Conservation (phyloP, 2,797 vertebrate species). For the Sylvia borin region DNA sequence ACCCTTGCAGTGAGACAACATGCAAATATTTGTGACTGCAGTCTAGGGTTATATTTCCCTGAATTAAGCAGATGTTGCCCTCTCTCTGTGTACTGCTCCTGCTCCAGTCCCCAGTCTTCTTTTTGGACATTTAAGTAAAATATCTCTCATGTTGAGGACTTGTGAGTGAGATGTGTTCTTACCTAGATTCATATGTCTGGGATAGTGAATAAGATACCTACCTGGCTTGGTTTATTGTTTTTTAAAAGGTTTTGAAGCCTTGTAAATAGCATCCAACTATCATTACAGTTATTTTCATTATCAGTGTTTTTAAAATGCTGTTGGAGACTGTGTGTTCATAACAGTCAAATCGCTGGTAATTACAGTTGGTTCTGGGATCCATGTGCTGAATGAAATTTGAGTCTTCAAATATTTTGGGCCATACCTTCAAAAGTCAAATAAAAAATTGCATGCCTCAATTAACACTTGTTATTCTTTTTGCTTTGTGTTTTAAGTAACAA, state of each 20-base stretch:
- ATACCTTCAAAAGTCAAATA: neutral
- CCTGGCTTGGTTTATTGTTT: neutral
- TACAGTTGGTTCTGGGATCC: neutral
- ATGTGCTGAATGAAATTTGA: neutral
- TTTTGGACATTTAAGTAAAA: neutral
- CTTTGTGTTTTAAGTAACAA: slow-evolving; percentile 88
- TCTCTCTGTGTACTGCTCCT: neutral
- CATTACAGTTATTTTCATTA: neutral
- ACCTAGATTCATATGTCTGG: neutral
- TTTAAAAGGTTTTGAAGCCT: neutral
- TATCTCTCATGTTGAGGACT: neutral
- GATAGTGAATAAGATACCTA: neutral
- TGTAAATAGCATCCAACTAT: neutral
- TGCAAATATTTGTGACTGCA: neutral
- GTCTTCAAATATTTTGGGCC: neutral
- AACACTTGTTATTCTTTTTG: slow-evolving; percentile 21
- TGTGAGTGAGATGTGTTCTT: neutral
- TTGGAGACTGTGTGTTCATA: neutral
- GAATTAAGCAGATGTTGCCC: neutral
- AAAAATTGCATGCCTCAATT: neutral
- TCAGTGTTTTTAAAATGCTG: neutral
- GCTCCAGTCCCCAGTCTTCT: neutral
- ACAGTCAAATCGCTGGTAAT: neutral
- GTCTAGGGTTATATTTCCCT: neutral
- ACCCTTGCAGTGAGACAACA: neutral